Evolutionary conservation across 2,888 invertebrate species (phyloP).

Genomic region (Selenia dentaria): DNA sequence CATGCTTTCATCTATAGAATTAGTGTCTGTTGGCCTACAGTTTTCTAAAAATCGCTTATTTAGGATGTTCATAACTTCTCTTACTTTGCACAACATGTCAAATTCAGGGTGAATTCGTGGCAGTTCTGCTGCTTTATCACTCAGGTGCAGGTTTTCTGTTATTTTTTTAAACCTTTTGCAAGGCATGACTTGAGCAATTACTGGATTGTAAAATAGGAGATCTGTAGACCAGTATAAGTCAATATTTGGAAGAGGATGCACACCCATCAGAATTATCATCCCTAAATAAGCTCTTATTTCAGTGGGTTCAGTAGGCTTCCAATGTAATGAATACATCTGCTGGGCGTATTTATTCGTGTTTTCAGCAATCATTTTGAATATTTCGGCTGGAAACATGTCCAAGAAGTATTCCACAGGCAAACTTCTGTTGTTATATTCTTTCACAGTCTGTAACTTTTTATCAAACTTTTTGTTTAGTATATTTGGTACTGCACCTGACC

Average conservation of each 20-base stretch:
- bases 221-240: not conserved
- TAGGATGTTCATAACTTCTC: not conserved
- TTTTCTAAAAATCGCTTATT: not conserved
- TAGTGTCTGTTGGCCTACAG: not conserved
- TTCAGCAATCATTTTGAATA: not conserved
- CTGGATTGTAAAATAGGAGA: not conserved
- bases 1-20: not conserved
- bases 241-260: not conserved
- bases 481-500: slow-evolving; percentile 9
- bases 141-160: not conserved
- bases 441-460: slow-evolving; percentile 1
- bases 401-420: slow-evolving; percentile 1
- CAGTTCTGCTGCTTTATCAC: not conserved
- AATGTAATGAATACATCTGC: not conserved
- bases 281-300: not conserved
- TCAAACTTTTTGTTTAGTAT: slow-evolving; percentile 4
- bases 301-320: too few relatives aligned
- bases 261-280: not conserved
- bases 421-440: slow-evolving; percentile 4
- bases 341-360: slow-evolving; percentile 1
- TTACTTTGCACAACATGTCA: not conserved
- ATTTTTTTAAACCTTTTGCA: not conserved
- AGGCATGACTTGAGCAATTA: not conserved
- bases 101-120: not conserved
- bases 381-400: slow-evolving; percentile 3